Conservation (phyloP, 2,113 vertebrate species). For the Microtus pennsylvanicus region DNA sequence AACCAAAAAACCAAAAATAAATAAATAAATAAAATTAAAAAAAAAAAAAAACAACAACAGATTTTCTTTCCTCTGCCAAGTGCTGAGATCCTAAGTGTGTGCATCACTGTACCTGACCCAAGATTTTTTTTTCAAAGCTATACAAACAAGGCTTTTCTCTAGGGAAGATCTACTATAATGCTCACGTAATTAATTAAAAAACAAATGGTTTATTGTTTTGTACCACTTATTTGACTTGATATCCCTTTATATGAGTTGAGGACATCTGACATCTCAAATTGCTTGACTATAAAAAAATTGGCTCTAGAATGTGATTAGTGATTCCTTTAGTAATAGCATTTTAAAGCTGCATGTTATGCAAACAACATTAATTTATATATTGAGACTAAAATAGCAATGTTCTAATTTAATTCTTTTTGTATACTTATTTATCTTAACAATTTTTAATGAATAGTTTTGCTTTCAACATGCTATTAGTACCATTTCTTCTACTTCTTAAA, state of each 20-base stretch:
- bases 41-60: too few relatives aligned
- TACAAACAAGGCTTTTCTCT: too few relatives aligned
- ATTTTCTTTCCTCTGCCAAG: too few relatives aligned
- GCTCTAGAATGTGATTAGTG: neutral
- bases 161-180: too few relatives aligned
- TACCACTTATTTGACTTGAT: too few relatives aligned
- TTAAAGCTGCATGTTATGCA: neutral
- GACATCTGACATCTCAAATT: neutral
- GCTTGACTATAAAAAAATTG: neutral
- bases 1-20: too few relatives aligned
- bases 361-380: neutral
- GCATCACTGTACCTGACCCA: too few relatives aligned
- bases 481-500: neutral
- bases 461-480: neutral
- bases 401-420: neutral
- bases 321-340: neutral
- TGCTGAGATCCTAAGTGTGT: too few relatives aligned
- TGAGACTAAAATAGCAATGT: neutral
- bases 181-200: too few relatives aligned
- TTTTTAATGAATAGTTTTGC: slow-evolving; percentile 48
- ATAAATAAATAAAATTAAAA: too few relatives aligned
- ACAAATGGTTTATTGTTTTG: too few relatives aligned
- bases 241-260: neutral
- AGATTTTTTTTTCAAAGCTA: too few relatives aligned
- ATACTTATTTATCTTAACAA: neutral